Evolutionary conservation across 1,140 invertebrate species (phyloP).

Genomic region (Macrostomum lignano): DNA sequence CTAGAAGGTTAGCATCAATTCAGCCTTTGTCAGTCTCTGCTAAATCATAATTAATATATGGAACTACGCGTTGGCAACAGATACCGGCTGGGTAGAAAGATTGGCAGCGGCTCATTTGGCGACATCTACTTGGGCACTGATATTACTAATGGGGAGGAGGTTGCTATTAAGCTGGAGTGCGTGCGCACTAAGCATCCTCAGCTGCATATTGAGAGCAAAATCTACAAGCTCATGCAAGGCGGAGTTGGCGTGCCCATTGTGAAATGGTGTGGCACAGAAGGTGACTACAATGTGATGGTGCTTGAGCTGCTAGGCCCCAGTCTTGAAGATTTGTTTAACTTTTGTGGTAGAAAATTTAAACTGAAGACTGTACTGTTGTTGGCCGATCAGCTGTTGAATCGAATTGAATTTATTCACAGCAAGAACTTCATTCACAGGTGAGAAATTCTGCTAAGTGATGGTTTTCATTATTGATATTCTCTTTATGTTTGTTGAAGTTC

Average conservation of each 20-base stretch:
- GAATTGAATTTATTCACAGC: slow-evolving; percentile 2
- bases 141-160: slow-evolving; percentile 82
- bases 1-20: too few relatives aligned
- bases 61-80: slow-evolving; percentile 92
- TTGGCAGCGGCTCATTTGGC: slow-evolving; percentile 86
- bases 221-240: slow-evolving; percentile 95
- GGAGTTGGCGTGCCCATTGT: slow-evolving; percentile 68
- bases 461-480: too few relatives aligned
- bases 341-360: slow-evolving; percentile 78
- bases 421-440: slow-evolving; percentile 7
- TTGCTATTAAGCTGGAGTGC: slow-evolving; percentile 96
- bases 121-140: slow-evolving; percentile 93
- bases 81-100: slow-evolving; percentile 81
- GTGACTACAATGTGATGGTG: slow-evolving; percentile 95
- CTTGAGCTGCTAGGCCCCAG: slow-evolving; percentile 93
- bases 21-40: too few relatives aligned
- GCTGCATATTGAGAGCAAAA: slow-evolving; percentile 90
- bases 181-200: slow-evolving; percentile 94
- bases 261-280: slow-evolving; percentile 91
- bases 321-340: slow-evolving; percentile 90
- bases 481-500: too few relatives aligned
- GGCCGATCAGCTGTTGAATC: slow-evolving; percentile 61
- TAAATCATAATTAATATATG: too few relatives aligned
- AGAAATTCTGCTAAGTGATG: neutral
- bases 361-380: slow-evolving; percentile 84